Conservation (phyloP, 2,113 vertebrate genomes). For the Anseranas semipalmata region DNA sequence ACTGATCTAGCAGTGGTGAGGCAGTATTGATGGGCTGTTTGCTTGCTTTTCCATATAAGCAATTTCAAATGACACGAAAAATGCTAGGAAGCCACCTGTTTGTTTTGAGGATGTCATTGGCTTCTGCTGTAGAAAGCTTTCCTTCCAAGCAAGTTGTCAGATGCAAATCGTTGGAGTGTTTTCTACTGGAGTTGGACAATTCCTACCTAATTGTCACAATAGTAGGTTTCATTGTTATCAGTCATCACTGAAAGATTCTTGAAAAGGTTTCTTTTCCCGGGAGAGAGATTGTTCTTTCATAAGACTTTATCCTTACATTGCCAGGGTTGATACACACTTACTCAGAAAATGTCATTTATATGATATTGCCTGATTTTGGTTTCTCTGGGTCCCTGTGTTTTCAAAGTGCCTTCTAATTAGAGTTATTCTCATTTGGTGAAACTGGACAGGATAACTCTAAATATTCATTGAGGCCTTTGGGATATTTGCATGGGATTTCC, state of each 20-base stretch:
- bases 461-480: background rate
- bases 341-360: accelerated
- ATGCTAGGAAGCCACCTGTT: background rate
- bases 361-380: background rate
- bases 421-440: background rate
- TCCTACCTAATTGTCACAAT: background rate
- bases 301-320: background rate
- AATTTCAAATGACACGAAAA: background rate
- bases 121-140: background rate
- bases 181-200: background rate
- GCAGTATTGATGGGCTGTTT: background rate
- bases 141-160: background rate
- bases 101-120: background rate
- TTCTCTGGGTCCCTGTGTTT: background rate
- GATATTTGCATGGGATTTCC: background rate
- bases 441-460: background rate
- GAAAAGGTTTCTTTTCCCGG: accelerated
- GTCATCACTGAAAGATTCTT: background rate
- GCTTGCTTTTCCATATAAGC: background rate
- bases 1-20: background rate
- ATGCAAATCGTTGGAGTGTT: background rate
- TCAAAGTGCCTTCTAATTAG: background rate
- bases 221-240: background rate
- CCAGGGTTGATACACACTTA: background rate
- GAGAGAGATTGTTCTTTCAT: background rate